A percentile compares a stretch with the other conserved stretches of the same genome.
These are phyloP conservation scores for Luscinia luscinia DNA, from an alignment of 2,797 vertebrate genomes.

Conservation along the genomic window DNA sequence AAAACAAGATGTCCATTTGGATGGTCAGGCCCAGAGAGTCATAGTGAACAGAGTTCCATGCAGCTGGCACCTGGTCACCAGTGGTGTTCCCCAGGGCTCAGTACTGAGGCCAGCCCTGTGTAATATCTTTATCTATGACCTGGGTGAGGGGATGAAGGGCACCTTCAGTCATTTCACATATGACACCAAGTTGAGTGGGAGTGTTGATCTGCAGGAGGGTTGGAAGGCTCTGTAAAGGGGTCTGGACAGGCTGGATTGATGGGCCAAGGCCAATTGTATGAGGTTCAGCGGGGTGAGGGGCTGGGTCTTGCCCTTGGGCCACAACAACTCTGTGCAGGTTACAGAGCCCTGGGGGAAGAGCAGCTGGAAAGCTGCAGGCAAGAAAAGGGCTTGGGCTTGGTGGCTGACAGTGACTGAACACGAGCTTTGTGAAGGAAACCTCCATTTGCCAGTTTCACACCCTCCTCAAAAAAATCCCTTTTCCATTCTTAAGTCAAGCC, in stretches of 20 bases:
- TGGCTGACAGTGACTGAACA: fast-evolving
- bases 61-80: fast-evolving
- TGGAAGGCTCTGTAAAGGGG: neutral
- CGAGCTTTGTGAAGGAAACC: neutral
- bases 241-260: neutral
- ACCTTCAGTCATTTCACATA: neutral
- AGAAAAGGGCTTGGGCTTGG: neutral
- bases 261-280: neutral
- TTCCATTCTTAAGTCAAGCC: neutral
- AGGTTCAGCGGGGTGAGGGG: too few species aligned
- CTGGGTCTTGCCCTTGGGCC: neutral
- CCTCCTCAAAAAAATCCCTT: neutral
- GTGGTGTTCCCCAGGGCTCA: too few species aligned
- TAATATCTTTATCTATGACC: too few species aligned
- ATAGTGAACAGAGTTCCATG: neutral
- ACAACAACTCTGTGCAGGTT: neutral
- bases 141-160: neutral
- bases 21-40: fast-evolving
- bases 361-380: neutral
- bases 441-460: fast-evolving
- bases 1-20: neutral
- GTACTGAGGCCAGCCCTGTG: neutral
- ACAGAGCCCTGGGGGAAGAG: neutral
- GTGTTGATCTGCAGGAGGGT: neutral
- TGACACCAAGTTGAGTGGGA: neutral